These are phyloP conservation scores for Trialeurodes vaporariorum DNA, from an alignment of 1,140 invertebrate genomes.

Conservation along the genomic window DNA sequence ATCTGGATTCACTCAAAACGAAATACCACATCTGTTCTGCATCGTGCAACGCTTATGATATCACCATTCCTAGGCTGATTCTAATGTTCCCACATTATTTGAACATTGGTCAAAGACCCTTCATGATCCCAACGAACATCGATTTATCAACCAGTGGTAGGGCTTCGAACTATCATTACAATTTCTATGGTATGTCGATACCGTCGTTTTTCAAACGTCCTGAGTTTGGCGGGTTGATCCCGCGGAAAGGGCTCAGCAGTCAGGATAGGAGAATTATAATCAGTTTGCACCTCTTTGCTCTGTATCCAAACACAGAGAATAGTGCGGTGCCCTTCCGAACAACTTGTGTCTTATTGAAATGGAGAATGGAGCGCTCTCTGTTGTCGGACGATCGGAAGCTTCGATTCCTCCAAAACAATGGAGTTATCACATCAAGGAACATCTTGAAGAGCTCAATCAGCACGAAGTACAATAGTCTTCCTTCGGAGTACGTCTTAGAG, in stretches of 20 bases:
- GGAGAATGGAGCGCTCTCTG: not conserved
- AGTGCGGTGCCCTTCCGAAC: not conserved
- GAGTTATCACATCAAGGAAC: not conserved
- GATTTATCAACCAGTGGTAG: not conserved
- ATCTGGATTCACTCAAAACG: not conserved
- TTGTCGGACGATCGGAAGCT: not conserved
- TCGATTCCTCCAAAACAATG: not conserved
- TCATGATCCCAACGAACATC: not conserved
- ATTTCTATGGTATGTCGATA: not conserved
- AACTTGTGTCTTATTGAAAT: not conserved
- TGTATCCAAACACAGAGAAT: constrained; percentile 45
- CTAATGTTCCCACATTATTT: not conserved
- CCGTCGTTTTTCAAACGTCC: not conserved
- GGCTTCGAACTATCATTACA: not conserved
- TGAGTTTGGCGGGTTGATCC: not conserved
- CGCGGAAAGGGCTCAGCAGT: not conserved
- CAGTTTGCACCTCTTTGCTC: constrained; percentile 34
- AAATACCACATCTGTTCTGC: not conserved
- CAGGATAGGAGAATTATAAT: not conserved
- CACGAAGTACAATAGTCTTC: not conserved
- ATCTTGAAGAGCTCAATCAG: not conserved
- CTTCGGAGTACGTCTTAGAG: not conserved
- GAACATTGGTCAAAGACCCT: not conserved
- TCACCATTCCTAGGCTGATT: not conserved
- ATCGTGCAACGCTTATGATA: not conserved